Conservation (phyloP, 37 sponge, comb jelly and placozoan genomes). For the Petrosia ficiformis region DNA sequence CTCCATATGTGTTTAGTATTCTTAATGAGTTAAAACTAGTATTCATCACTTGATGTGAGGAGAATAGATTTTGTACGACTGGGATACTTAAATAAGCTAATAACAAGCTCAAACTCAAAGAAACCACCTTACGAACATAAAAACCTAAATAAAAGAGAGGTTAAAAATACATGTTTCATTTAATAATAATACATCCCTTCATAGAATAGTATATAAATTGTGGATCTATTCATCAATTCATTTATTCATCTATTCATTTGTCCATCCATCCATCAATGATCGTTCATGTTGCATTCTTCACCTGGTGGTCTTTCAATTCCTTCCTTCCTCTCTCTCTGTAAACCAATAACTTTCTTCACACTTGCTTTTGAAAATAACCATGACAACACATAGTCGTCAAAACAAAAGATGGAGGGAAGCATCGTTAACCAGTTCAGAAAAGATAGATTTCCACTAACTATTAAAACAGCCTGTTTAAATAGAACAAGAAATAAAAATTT, state of each 20-base stretch:
- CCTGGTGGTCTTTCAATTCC: not conserved
- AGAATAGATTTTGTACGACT: conserved; percentile 86
- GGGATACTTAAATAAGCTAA: conserved; percentile 82
- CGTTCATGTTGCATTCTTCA: too few relatives aligned
- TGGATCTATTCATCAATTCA: too few relatives aligned
- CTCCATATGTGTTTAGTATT: conserved; percentile 93
- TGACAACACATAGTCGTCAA: conserved; percentile 68
- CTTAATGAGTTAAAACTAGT: conserved; percentile 81
- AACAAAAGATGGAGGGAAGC: conserved; percentile 81
- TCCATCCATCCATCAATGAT: too few relatives aligned
- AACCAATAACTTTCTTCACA: conserved; percentile 9
- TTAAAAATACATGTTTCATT: not conserved
- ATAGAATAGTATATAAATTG: too few relatives aligned
- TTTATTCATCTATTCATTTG: too few relatives aligned
- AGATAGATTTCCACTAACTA: conserved; percentile 89
- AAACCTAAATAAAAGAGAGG: conserved; percentile 24
- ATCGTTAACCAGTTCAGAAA: conserved; percentile 96
- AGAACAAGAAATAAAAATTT: not conserved
- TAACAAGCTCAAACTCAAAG: conserved; percentile 33
- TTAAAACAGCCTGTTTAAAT: conserved; percentile 55
- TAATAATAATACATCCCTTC: not conserved
- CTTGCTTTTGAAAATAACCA: conserved; percentile 52
- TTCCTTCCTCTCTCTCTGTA: conserved; percentile 19
- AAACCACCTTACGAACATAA: conserved; percentile 46
- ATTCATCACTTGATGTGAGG: conserved; percentile 80